These are phyloP conservation scores for Halotydeus destructor DNA, from an alignment of 1,140 invertebrate genomes.

Conservation along the genomic window DNA sequence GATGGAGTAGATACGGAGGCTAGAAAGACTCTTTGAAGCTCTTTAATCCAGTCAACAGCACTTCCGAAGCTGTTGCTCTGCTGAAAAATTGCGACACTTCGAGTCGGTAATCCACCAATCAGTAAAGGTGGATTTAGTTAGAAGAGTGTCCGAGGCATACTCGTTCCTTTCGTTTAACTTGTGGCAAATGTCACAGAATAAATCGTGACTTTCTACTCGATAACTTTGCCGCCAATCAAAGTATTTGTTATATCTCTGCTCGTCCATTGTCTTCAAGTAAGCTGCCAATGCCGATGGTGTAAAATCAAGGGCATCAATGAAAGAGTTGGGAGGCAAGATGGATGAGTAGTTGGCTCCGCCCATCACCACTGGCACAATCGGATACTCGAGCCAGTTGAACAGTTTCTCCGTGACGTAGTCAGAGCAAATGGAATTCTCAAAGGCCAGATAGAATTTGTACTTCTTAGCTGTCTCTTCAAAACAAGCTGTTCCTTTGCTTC, in stretches of 20 bases:
- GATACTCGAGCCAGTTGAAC: slow-evolving; percentile 19
- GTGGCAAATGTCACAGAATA: too few species aligned
- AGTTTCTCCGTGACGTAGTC: slow-evolving; percentile 47
- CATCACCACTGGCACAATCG: slow-evolving; percentile 18
- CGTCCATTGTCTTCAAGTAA: slow-evolving; percentile 5
- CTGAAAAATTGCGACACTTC: too few species aligned
- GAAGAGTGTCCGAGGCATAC: too few species aligned
- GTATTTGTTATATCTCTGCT: slow-evolving; percentile 9
- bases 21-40: too few species aligned
- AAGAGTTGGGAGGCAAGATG: slow-evolving; percentile 16
- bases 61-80: too few species aligned
- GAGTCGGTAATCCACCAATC: too few species aligned
- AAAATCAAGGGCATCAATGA: slow-evolving; percentile 16
- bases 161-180: too few species aligned
- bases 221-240: slow-evolving; percentile 11
- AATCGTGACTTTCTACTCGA: too few species aligned
- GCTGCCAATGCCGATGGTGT: slow-evolving; percentile 14
- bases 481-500: slow-evolving; percentile 36
- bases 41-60: too few species aligned
- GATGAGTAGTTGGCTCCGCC: slow-evolving; percentile 18
- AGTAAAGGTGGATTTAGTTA: too few species aligned
- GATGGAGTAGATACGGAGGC: too few species aligned
- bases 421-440: slow-evolving; percentile 48
- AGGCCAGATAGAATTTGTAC: slow-evolving; percentile 51
- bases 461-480: slow-evolving; percentile 24